Base-by-base conservation (phyloP, 2,797 vertebrate species). In the Trichosurus vulpecula region DNA sequence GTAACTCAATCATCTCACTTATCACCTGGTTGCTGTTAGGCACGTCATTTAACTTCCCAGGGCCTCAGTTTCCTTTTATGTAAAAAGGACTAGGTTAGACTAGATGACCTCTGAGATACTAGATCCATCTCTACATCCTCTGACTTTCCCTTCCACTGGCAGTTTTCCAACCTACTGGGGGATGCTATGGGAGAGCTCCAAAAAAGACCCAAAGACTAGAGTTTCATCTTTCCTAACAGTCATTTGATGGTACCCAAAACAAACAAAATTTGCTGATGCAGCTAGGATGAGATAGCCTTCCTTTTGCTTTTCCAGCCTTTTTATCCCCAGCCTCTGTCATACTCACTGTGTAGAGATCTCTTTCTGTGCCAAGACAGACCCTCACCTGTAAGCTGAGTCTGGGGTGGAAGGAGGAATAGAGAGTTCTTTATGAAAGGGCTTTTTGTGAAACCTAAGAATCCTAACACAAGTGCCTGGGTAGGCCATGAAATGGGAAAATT, bases 341-440 rank as follows among this genome's bases (percentile, higher is more conserved):
- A 11, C 31, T 54, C 35, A 19, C 11, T 90, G 52, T 57, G 35
- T 56, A 56, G 0, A 35, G n/a, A 2, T 22, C 54, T 41, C 52
- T 53, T 92, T 6, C 0, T 53, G 11, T 30, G 4, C 61, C 25
- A 29, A 55, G 91, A 52, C 35, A 1, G 58, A 66, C 61, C 13
- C 93, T 2, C 4, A 0, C 0, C 41, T 1, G 0, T 0, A 10
- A 31, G 56, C 87, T 22, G 0, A 22, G 87, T 27, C 53, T 54
- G 57, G 27, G 9, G 4, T 41, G 30, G n/a, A 19, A 5, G 19
- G 9, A 87, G 35, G 52, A 10, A 55, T 22, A 66, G 66, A 66
- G 66, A 81, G 19, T 47, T 47, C 22, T 87, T 87, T 74, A 87
- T 87, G 41, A 2, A 4, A 52, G 19, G 47, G 13, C 4, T 25